Percentiles rank a stretch among this genome's conserved stretches.
Conservation (phyloP, 1,140 invertebrate genomes). For the Anastatus disparis region DNA sequence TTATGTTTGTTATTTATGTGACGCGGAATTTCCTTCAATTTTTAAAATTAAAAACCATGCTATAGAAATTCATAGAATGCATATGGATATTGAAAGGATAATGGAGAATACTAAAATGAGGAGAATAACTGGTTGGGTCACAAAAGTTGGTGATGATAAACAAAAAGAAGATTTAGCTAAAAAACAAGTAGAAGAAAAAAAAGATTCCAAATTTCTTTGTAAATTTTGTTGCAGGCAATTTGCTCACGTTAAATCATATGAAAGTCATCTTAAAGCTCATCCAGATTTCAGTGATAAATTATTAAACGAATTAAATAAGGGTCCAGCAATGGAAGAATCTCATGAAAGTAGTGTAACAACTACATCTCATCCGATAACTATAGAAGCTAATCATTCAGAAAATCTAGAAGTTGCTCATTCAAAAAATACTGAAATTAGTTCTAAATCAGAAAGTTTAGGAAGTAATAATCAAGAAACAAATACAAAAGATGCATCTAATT, state of each 20-base stretch:
- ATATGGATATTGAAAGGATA: slow-evolving; percentile 23
- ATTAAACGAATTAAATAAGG: slow-evolving; percentile 10
- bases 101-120: slow-evolving; percentile 40
- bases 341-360: no score
- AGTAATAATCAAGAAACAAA: not conserved
- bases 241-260: slow-evolving; percentile 56
- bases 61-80: slow-evolving; percentile 17
- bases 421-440: not conserved
- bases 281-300: slow-evolving; percentile 47
- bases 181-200: slow-evolving; percentile 42
- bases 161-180: not conserved
- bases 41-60: slow-evolving; percentile 52
- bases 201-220: slow-evolving; percentile 51
- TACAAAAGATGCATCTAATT: not conserved
- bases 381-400: not conserved
- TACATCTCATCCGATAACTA: not conserved
- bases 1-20: slow-evolving; percentile 57
- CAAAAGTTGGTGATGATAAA: slow-evolving; percentile 26
- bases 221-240: slow-evolving; percentile 59
- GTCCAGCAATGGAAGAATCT: not conserved
- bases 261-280: slow-evolving; percentile 55
- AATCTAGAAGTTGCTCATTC: not conserved
- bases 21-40: slow-evolving; percentile 52
- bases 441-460: not conserved
- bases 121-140: slow-evolving; percentile 22